These are phyloP conservation scores for Meghimatium bilineatum DNA, from an alignment of 2,888 invertebrate genomes.

Conservation along the genomic window DNA sequence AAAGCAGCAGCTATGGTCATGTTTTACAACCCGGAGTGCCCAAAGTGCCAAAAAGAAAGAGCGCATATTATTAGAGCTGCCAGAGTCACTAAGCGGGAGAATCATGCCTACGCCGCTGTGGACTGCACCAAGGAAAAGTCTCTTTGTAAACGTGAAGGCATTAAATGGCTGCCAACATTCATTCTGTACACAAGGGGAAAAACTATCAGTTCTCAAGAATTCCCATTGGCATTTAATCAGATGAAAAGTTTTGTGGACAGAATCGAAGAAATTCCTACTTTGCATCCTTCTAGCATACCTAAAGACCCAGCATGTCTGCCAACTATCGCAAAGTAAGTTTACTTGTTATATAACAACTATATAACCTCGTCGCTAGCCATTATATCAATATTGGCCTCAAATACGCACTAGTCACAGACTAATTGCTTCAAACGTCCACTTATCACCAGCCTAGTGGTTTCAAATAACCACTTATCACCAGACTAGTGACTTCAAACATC, in stretches of 20 bases:
- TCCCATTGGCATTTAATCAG: conserved; percentile 16
- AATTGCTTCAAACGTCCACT: background rate
- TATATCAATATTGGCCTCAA: too few species aligned
- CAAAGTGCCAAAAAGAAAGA: background rate
- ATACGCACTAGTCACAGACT: background rate
- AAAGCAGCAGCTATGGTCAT: conserved; percentile 38
- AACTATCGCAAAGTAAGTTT: background rate
- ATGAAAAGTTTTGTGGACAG: conserved; percentile 21
- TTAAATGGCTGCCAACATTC: conserved; percentile 16
- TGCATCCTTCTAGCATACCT: background rate
- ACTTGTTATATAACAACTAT: background rate
- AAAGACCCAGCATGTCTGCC: conserved; percentile 17
- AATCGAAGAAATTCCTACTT: background rate
- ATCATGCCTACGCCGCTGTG: conserved; percentile 38
- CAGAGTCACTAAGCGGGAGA: conserved; percentile 8
- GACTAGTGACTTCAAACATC: background rate
- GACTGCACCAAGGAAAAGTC: conserved; percentile 25
- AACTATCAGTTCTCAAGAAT: background rate
- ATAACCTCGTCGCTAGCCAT: background rate
- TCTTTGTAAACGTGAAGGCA: conserved; percentile 34
- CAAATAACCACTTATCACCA: background rate
- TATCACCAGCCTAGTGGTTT: background rate
- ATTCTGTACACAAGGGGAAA: conserved; percentile 21
- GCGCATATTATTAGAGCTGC: conserved; percentile 19
- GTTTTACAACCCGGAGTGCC: conserved; percentile 30